Evolutionary conservation across 2,797 vertebrate genomes (phyloP), one percentile per base, ranked within the genome.

Genomic region (Pteronotus mesoamericanus): DNA sequence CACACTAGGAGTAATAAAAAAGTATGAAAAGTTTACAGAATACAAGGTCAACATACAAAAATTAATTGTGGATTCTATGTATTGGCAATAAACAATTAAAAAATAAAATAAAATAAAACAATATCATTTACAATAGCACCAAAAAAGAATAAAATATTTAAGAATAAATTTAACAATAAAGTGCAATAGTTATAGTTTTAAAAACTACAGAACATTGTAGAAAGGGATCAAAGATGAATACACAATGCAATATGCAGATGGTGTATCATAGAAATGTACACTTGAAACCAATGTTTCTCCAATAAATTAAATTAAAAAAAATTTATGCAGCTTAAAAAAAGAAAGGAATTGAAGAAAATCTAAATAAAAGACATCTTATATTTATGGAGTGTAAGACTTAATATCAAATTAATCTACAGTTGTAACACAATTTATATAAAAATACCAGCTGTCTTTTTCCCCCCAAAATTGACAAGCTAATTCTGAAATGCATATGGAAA

Each of bases 341-440:
- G 34, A 79, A 84, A 89, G 22, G 53, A 79, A 32, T 26, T 71
- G 3, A 88, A 84, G 19, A 78, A 53, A 5, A 74, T 72, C 29
- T 61, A 91, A 77, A 44, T 75, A 42, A 94, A 78, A 89, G 9
- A 22, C 4, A 42, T 51, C 57, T n/a, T 12, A 59, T 16, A 88
- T 48, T 88, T 84, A 91, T 72, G 34, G 39, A 48, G 9, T 91
- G 39, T 55, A 89, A 92, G 74, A 75, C 48, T 83, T 84, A 88
- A 71, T 94, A 72, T 89, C 42, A 88, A 85, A 94, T 85, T 92
- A 51, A 86, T 79, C 72, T 89, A 59, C 26, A 94, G 57, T 39
- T 94, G 85, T 61, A 85, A 89, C 53, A 91, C 44, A 89, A 88
- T 85, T 84, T 72, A 64, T 80, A 66, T 87, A 42, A 85, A 94